Evolutionary conservation across 2,113 vertebrate species (phyloP), one percentile per base, ranked within the genome.

Genomic region (Telmatochromis bifrenatus): DNA sequence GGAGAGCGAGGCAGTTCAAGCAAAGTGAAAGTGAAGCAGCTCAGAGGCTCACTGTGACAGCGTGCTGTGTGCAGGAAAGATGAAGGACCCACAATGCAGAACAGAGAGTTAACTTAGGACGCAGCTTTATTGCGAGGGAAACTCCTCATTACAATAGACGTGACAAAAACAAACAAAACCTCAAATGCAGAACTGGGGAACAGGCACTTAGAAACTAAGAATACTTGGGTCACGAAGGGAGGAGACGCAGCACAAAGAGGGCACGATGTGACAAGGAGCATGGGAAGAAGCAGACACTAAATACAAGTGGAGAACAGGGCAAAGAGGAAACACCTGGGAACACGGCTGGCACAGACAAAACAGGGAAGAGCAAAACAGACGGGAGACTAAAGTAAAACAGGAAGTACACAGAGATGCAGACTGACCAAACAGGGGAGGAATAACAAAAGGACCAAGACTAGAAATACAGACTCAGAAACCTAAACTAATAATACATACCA

Each of bases 221-320:
- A 54, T 21, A 54, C 51, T 53, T 53, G 2, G 2, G 49, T n/a
- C 49, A n/a, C 0, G 1, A 5, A 51, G 49, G 49, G 49, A n/a
- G 49, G 49, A 51, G 49, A 51, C 0, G 9, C 51, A 54, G 51
- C 51, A 21, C 51, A 54, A 54, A 54, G 5, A 54, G n/a, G 51
- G 51, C n/a, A 54, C 51, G n/a, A 2, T 54, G n/a, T 54, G 51
- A 54, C 51, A 6, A 21, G n/a, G 51, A 54, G 51, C n/a, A 53
- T 6, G 0, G 19, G 51, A 21, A 21, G 51, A 53, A 21, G 9
- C 51, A 54, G 51, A 6, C 51, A 54, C 51, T 54, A 21, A 54
- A 54, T 11, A 21, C 51, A 54, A 54, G 51, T 21, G n/a, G 51
- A 54, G 51, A 54, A 54, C 51, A 54, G 51, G n/a, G 51, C 51